phyloP scores from a whole-genome alignment of 2,113 vertebrate genomes.

The Oreocharis arfaki region DNA sequence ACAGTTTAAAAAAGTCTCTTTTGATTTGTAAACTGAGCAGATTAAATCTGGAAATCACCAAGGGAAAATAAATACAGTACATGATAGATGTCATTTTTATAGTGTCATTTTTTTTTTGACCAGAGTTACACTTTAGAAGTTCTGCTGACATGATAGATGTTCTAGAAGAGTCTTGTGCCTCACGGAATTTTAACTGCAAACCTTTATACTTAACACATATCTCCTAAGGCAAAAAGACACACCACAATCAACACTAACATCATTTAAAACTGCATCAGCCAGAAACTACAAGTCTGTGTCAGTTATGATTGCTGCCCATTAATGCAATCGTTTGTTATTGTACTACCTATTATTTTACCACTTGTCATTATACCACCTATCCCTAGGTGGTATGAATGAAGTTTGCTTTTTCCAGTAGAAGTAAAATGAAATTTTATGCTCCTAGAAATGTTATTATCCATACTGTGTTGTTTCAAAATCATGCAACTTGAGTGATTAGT shows the following conservation, averaged over 20 bases:
- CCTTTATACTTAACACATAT: slow-evolving; percentile 21
- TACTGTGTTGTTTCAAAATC: not conserved
- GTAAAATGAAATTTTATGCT: not conserved
- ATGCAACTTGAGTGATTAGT: not conserved
- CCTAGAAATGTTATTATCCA: not conserved
- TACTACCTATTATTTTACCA: slow-evolving; percentile 1
- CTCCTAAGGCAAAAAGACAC: slow-evolving; percentile 29
- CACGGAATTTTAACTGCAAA: slow-evolving; percentile 35
- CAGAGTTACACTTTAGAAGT: slow-evolving; percentile 43
- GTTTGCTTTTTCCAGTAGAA: not conserved
- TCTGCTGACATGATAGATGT: slow-evolving; percentile 40
- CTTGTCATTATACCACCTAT: not conserved
- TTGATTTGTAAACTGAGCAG: slow-evolving; percentile 49
- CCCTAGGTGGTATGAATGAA: not conserved
- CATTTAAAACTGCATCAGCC: slow-evolving; percentile 21
- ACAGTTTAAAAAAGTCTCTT: not conserved
- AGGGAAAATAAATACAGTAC: slow-evolving; percentile 51
- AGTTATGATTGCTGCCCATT: not conserved
- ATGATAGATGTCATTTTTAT: slow-evolving; percentile 56
- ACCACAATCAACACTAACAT: slow-evolving; percentile 34
- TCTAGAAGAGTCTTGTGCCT: slow-evolving; percentile 4
- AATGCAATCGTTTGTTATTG: not conserved
- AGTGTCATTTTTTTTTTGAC: slow-evolving; percentile 40
- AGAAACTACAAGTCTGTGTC: not conserved
- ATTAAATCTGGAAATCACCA: slow-evolving; percentile 56